Evolutionary conservation across 64 coral and sea anemone genomes (phyloP).

Genomic region (Acropora yongei): DNA sequence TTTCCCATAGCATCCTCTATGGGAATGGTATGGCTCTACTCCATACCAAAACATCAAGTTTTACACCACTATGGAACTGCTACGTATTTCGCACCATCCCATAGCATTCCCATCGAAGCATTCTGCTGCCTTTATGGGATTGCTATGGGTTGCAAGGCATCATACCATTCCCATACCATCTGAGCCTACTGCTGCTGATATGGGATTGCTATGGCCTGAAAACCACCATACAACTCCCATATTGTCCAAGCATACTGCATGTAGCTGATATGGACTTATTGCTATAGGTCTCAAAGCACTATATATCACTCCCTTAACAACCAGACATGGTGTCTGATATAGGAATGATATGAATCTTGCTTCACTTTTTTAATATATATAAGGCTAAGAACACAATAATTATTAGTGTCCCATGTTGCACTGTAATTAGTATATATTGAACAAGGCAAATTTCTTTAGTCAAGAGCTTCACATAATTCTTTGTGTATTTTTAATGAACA

Average conservation of each 20-base stretch:
- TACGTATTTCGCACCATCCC: neutral
- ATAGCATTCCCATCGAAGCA: neutral
- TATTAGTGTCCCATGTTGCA: neutral
- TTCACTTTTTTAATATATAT: neutral
- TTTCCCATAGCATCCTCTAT: no score
- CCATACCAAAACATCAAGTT: no score
- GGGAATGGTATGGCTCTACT: no score
- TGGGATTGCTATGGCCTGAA: neutral
- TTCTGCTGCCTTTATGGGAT: neutral
- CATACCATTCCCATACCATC: neutral
- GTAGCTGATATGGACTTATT: neutral
- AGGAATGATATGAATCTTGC: neutral
- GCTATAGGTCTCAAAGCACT: neutral
- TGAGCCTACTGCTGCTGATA: neutral
- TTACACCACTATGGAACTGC: neutral
- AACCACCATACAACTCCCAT: neutral
- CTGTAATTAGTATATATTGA: neutral
- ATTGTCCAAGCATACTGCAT: neutral
- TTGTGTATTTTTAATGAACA: neutral
- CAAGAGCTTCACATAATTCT: neutral
- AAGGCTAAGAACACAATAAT: neutral
- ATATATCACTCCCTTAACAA: neutral
- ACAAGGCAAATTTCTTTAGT: neutral
- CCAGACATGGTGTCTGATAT: neutral
- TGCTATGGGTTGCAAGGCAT: neutral